Percentiles rank a stretch among this genome's conserved stretches.
phyloP scores from a whole-genome alignment of 2,113 vertebrate genomes.

The Nyctereutes procyonoides region DNA sequence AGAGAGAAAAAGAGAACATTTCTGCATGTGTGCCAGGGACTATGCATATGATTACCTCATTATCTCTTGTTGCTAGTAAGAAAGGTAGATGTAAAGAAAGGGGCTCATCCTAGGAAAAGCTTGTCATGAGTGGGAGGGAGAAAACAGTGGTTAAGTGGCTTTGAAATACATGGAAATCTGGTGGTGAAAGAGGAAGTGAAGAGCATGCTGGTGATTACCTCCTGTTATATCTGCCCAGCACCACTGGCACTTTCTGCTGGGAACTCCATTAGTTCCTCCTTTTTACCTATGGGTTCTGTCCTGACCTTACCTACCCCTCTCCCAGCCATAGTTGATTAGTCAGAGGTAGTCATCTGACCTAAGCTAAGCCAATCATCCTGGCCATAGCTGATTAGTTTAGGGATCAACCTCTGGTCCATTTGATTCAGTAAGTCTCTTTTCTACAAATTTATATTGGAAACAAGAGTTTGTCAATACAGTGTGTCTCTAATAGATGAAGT shows the following conservation, averaged over 20 bases:
- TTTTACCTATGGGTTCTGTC: not conserved
- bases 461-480: not conserved
- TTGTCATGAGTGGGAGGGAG: not conserved
- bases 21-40: not conserved
- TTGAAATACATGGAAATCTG: not conserved
- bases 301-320: not conserved
- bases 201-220: fast-evolving
- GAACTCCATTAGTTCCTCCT: not conserved
- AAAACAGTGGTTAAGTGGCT: not conserved
- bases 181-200: not conserved
- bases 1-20: not conserved
- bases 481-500: not conserved
- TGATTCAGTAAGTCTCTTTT: not conserved
- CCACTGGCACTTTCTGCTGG: not conserved
- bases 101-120: not conserved
- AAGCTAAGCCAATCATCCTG: not conserved
- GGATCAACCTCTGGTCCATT: not conserved
- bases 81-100: not conserved
- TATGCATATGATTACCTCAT: not conserved
- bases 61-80: not conserved
- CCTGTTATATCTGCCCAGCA: too few species aligned
- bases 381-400: not conserved
- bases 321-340: not conserved
- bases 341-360: not conserved
- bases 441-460: not conserved